A percentile compares a stretch with the other conserved stretches of the same genome.
phyloP scores from a whole-genome alignment of 2,888 invertebrate species.

The Hartigia nigra region DNA sequence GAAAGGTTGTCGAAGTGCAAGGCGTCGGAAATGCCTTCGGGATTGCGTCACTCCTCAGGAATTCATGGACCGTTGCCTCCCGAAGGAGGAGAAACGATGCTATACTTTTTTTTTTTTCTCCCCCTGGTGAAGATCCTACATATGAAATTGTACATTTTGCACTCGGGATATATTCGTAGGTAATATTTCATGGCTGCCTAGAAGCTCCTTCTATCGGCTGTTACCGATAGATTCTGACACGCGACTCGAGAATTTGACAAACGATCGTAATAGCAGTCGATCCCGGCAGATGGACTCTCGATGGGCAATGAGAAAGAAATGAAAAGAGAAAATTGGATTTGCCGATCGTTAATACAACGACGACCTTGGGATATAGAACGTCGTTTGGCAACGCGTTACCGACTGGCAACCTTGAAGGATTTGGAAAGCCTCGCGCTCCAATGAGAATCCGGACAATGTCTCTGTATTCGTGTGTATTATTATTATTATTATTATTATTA shows the following conservation, averaged over 20 bases:
- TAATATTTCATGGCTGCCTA: too few relatives aligned
- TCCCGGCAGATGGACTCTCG: neutral
- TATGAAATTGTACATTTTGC: slow-evolving; percentile 12
- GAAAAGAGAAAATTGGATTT: neutral
- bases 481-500: too few relatives aligned
- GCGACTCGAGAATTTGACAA: neutral
- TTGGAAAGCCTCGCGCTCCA: slow-evolving; percentile 7
- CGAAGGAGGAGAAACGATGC: neutral
- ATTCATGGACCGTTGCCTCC: slow-evolving; percentile 50
- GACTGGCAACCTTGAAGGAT: neutral
- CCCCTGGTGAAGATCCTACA: neutral
- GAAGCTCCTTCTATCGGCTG: too few relatives aligned
- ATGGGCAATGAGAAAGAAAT: neutral
- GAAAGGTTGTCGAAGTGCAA: slow-evolving; percentile 54
- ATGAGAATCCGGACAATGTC: neutral
- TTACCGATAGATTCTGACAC: slow-evolving; percentile 1
- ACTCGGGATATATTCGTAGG: neutral
- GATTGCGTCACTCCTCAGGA: slow-evolving; percentile 61
- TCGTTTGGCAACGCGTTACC: neutral
- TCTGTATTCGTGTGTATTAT: neutral
- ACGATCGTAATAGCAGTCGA: neutral
- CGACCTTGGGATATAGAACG: slow-evolving; percentile 1
- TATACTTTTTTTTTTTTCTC: neutral
- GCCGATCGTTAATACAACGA: neutral
- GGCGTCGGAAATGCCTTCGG: slow-evolving; percentile 63